phyloP scores from a whole-genome alignment of 2,797 vertebrate species.

The Anisognathus igniventris region DNA sequence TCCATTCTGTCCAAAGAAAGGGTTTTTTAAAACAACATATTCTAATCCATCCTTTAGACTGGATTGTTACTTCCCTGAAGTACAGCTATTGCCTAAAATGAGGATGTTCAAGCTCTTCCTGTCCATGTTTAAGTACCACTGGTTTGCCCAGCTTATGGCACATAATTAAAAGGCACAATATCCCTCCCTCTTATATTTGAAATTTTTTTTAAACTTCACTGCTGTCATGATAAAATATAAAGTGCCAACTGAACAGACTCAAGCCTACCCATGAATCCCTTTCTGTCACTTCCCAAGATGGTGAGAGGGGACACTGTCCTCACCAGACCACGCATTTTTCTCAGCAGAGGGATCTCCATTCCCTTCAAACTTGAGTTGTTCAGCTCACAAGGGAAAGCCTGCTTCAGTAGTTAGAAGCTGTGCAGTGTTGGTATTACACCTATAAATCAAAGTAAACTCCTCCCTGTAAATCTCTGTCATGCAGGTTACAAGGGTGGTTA shows the following conservation, averaged over 20 bases:
- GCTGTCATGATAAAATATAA: background rate
- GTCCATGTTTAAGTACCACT: background rate
- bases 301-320: background rate
- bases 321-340: fast-evolving
- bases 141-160: background rate
- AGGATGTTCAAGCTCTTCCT: background rate
- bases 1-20: background rate
- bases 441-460: background rate
- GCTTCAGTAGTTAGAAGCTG: background rate
- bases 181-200: background rate
- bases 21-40: background rate
- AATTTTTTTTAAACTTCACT: background rate
- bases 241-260: background rate
- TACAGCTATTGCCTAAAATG: background rate
- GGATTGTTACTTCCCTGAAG: background rate
- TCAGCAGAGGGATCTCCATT: background rate
- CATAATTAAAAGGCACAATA: background rate
- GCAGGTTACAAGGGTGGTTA: background rate
- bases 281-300: background rate
- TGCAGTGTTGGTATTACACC: fast-evolving
- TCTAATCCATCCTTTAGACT: background rate
- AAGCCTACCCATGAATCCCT: background rate
- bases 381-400: background rate
- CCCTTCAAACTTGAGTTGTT: background rate
- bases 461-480: background rate